Percentiles rank a stretch among this genome's conserved stretches.
Conservation (phyloP, 2,113 vertebrate species). For the Perca schrenkii region DNA sequence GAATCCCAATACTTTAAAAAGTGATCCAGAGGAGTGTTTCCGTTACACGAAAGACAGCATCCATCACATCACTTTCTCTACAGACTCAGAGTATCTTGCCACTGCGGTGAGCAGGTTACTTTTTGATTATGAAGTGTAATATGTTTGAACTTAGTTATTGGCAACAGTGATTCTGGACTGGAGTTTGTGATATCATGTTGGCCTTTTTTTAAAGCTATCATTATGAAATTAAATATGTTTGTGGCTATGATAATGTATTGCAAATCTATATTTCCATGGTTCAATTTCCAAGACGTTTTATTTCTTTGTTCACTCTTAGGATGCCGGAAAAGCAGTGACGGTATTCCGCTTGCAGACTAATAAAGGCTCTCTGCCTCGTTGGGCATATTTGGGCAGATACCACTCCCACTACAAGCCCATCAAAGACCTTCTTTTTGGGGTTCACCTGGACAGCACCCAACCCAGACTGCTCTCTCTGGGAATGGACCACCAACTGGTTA, state of each 20-base stretch:
- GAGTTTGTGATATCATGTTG: conserved; percentile 6
- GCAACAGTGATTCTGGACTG: neutral
- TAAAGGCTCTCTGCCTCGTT: conserved; percentile 60
- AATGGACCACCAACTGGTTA: conserved; percentile 89
- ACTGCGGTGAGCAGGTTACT: conserved; percentile 87
- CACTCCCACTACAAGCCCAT: conserved; percentile 91
- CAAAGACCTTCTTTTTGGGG: conserved; percentile 90
- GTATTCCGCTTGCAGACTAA: conserved; percentile 80
- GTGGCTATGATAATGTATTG: neutral
- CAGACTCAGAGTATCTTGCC: conserved; percentile 90
- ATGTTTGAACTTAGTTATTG: neutral
- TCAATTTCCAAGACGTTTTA: neutral
- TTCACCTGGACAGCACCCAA: conserved; percentile 84
- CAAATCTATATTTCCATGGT: neutral
- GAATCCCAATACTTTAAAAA: conserved; percentile 85
- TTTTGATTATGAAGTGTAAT: neutral
- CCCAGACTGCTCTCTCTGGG: conserved; percentile 93
- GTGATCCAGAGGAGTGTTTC: conserved; percentile 82
- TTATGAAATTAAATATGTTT: neutral
- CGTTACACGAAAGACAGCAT: conserved; percentile 83
- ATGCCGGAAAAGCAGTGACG: conserved; percentile 86
- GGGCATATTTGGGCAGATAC: conserved; percentile 89
- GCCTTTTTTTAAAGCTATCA: neutral
- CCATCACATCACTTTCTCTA: conserved; percentile 90
- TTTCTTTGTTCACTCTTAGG: conserved; percentile 79